phyloP scores from a whole-genome alignment of 2,797 vertebrate genomes.

The Gadopsis marmoratus region DNA sequence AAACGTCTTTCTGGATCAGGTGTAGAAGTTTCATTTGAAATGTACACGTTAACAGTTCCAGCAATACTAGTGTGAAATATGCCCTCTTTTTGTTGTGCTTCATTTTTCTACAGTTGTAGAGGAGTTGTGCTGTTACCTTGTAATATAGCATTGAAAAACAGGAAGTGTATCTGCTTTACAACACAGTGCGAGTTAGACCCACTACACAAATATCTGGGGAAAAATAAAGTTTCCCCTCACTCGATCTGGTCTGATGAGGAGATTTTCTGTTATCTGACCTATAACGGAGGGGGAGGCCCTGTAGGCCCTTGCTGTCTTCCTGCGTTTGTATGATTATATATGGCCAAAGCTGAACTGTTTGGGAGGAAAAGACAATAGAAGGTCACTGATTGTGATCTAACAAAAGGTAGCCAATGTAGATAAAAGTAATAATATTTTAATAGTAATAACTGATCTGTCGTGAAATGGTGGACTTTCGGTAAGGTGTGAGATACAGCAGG shows the following conservation, averaged over 20 bases:
- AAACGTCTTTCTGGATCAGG: background rate
- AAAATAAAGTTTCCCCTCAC: background rate
- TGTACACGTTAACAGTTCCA: background rate
- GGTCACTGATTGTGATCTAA: constrained; percentile 28
- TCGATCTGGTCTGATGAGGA: background rate
- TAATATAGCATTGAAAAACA: background rate
- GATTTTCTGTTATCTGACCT: constrained; percentile 17
- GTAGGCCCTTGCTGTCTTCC: constrained; percentile 42
- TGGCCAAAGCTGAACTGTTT: background rate
- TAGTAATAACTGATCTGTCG: background rate
- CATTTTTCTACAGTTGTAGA: background rate
- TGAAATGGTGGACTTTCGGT: background rate
- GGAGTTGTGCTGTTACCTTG: background rate
- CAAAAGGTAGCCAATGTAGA: background rate
- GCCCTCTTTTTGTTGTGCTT: background rate
- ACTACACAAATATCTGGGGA: background rate
- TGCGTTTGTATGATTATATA: constrained; percentile 28
- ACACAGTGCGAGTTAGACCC: background rate
- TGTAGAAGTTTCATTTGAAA: background rate
- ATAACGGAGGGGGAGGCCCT: constrained; percentile 6
- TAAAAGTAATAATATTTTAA: background rate
- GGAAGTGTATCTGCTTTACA: background rate
- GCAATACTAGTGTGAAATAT: too few relatives aligned
- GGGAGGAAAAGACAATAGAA: constrained; percentile 35
- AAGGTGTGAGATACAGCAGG: constrained; percentile 30